Evolutionary conservation across 2,113 vertebrate genomes (phyloP), one percentile per base, ranked within the genome.

Genomic region (Eleginops maclovinus): DNA sequence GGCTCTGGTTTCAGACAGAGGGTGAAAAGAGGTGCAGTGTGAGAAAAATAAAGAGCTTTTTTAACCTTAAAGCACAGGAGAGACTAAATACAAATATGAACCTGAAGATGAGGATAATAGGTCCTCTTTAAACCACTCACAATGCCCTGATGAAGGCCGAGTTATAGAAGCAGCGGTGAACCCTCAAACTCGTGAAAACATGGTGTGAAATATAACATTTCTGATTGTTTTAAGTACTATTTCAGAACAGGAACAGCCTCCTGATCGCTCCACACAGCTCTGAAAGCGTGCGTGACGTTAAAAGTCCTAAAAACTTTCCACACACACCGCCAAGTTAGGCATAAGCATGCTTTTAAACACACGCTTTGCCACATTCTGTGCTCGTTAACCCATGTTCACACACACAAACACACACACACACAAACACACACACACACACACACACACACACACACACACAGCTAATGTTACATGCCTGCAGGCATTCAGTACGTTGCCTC

Each of bases 381-480:
- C 28, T 19, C 22, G 51, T 44, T 56, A 43, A 49, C 56, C 61
- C n/a, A n/a, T 16, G n/a, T 36, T 14, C 46, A 26, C 26, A 36
- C 26, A 36, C 24, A 19, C 2, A 43, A 17, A 60, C 54, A 47
- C 44, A 72, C 19, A 41, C 10, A 21, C 47, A 73, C 71, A 66
- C 84, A 36, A 50, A 41, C 63, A 73, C 69, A 50, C 74, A 40
- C 28, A 26, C n/a, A n/a, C 55, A 87, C 76, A 79, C 40, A 60
- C 62, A 79, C 55, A 72, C 76, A 73, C 71, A 66, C 84, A 36
- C 59, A 41, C 63, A 73, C 69, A 50, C 74, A 40, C 28, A 26
- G 46, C 21, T 50, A 46, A 49, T 47, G 62, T 83, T 86, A 67
- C 79, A 62, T 44, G 84, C 84, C 15, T 65, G 58, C 54, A 89